A percentile compares a stretch with the other conserved stretches of the same genome.
Evolutionary conservation across 2,113 vertebrate genomes (phyloP).

Genomic region (Larimichthys polyactis): DNA sequence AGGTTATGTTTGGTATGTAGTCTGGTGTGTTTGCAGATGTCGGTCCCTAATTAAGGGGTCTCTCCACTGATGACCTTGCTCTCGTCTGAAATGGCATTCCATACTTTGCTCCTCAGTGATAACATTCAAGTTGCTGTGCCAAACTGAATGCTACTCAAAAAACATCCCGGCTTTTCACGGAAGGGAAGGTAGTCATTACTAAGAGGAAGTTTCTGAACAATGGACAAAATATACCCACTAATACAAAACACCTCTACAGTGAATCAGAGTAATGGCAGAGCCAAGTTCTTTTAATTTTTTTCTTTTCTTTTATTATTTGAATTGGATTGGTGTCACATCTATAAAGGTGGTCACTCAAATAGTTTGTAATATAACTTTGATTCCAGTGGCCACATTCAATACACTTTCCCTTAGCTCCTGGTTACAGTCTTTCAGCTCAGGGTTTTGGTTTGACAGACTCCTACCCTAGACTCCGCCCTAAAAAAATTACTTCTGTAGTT

Average conservation of each 20-base stretch:
- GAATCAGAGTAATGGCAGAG: background rate
- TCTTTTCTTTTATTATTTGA: too few species aligned
- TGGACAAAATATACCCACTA: background rate
- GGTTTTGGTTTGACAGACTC: too few species aligned
- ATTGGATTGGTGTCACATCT: too few species aligned
- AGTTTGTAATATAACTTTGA: too few species aligned
- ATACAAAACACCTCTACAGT: background rate
- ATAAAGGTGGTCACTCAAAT: too few species aligned
- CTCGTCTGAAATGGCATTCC: slow-evolving; percentile 18
- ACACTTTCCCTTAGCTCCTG: too few species aligned
- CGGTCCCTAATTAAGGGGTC: slow-evolving; percentile 26
- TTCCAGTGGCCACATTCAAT: too few species aligned
- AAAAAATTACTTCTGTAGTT: too few species aligned
- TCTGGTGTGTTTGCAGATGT: background rate
- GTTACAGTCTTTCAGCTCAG: too few species aligned
- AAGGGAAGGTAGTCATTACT: slow-evolving; percentile 13
- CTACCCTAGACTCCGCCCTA: too few species aligned
- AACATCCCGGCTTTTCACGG: background rate
- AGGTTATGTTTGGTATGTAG: background rate
- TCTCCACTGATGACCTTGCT: slow-evolving; percentile 8
- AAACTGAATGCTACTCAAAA: background rate
- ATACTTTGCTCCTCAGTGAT: slow-evolving; percentile 15
- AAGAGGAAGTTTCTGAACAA: slow-evolving; percentile 12
- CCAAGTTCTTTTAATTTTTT: background rate
- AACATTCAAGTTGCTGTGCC: slow-evolving; percentile 2